phyloP scores from a whole-genome alignment of 2,888 invertebrate genomes.

The Lasioglossum villosulum region DNA sequence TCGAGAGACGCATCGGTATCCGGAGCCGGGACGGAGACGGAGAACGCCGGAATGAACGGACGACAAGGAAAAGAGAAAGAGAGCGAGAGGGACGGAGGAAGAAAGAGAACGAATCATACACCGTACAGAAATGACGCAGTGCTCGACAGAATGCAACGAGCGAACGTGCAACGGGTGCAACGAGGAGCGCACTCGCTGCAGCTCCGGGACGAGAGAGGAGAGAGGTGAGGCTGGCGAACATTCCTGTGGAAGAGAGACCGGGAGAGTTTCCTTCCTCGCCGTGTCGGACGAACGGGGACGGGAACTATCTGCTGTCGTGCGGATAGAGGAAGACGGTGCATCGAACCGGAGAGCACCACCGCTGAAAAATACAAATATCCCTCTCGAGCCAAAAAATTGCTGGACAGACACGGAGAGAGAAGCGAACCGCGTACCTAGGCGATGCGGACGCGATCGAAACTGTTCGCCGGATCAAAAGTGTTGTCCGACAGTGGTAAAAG shows the following conservation, averaged over 20 bases:
- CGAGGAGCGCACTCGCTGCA: background rate
- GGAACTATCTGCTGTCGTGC: background rate
- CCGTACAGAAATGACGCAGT: conserved; percentile 69
- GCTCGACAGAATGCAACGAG: conserved; percentile 52
- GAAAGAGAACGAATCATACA: conserved; percentile 43
- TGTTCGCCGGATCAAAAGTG: conserved; percentile 2
- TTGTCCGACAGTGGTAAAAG: background rate
- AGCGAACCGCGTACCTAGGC: background rate
- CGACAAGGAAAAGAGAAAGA: conserved; percentile 7
- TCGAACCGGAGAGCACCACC: conserved; percentile 12
- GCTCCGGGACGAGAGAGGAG: conserved; percentile 12
- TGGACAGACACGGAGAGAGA: conserved; percentile 23
- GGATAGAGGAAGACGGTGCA: conserved; percentile 8
- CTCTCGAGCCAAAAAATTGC: conserved; percentile 26
- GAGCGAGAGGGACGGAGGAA: conserved; percentile 22
- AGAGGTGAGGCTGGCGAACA: conserved; percentile 18
- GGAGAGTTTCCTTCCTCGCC: conserved; percentile 41
- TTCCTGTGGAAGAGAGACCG: conserved; percentile 47
- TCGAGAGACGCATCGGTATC: conserved; percentile 48
- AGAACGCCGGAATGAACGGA: conserved; percentile 19
- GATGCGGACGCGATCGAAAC: conserved; percentile 9
- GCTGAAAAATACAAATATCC: conserved; percentile 23
- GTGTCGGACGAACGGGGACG: conserved; percentile 17
- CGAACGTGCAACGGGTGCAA: conserved; percentile 21
- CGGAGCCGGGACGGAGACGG: conserved; percentile 22